Percentiles rank a stretch among this genome's conserved stretches.
These are phyloP conservation scores for Rhorus exstirpatorius DNA, from an alignment of 2,888 invertebrate species.

Conservation along the genomic window DNA sequence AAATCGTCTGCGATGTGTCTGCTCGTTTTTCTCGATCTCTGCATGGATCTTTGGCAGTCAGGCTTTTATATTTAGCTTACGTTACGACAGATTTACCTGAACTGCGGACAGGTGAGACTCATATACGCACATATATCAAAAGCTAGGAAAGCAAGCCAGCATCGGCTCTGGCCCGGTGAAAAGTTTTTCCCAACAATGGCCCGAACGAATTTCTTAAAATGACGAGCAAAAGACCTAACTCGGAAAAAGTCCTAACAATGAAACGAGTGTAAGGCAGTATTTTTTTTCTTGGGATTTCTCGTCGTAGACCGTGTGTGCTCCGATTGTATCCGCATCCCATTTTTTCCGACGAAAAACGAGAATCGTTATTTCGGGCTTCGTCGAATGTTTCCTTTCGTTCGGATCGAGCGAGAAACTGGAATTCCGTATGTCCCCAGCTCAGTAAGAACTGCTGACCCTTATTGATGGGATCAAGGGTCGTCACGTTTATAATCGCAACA, in stretches of 20 bases:
- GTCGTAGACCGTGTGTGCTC: not conserved
- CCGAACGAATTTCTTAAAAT: conserved; percentile 38
- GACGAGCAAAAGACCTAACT: not conserved
- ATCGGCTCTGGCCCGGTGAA: conserved; percentile 1
- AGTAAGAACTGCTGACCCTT: conserved; percentile 28
- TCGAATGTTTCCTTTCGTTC: conserved; percentile 25
- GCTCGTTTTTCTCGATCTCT: not conserved
- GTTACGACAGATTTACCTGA: conserved; percentile 27
- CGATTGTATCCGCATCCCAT: conserved; percentile 3
- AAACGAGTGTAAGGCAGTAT: conserved; percentile 13
- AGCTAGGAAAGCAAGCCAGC: conserved; percentile 16
- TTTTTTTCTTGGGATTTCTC: conserved; percentile 30
- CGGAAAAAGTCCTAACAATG: conserved; percentile 36
- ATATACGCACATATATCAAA: not conserved
- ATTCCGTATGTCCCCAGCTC: conserved; percentile 11
- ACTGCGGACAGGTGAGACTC: conserved; percentile 26
- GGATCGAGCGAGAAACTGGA: conserved; percentile 20
- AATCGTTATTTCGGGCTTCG: conserved; percentile 32
- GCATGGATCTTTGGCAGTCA: conserved; percentile 11
- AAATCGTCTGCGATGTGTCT: no score
- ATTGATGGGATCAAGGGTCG: conserved; percentile 44
- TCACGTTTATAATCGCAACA: conserved; percentile 72
- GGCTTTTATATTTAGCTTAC: conserved; percentile 36
- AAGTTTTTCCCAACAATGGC: conserved; percentile 32
- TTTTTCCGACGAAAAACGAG: conserved; percentile 30